Evolutionary conservation across 2,888 invertebrate species (phyloP), one percentile per base, ranked within the genome.

Genomic region (Ichneumon xanthorius): DNA sequence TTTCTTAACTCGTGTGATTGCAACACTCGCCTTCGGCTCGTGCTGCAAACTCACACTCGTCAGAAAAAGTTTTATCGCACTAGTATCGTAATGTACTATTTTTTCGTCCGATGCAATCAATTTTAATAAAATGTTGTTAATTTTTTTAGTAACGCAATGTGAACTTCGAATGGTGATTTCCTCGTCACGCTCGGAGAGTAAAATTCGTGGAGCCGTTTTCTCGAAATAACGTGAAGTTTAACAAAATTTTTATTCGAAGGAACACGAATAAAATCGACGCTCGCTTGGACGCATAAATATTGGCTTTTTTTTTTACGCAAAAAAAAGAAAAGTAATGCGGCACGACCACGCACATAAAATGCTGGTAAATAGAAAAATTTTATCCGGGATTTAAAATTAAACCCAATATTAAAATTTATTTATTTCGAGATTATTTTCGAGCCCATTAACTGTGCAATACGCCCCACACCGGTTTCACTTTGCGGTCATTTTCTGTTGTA

Each of bases 361-460:
- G 26, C 26, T 22, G 58, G 22, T 63, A 4, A 61, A 61, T 61
- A 6, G 2, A 63, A 63, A 16, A 63, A 48, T 48, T 4, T 4
- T 5, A 48, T 48, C 45, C 45, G 14, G 9, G 19, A 22, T n/a
- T n/a, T 55, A 19, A n/a, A 22, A 55, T 19, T 33, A 30, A 33
- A 33, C 16, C 33, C 6, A 33, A 63, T 33, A 63, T 63, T 33
- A n/a, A 63, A n/a, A 63, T 63, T 30, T 33, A 30, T 63, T 26
- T 63, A 63, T 63, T 33, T 33, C 6, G 30, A 33, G 63, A 14
- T 63, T 63, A 63, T n/a, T 63, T 63, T 33, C 63, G 63, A 63
- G 30, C 63, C 63, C 63, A 63, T 63, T 63, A 63, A 63, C 26
- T 33, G 30, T 30, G 63, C 63, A 33, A 30, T 33, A 33, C 11